phyloP scores from a whole-genome alignment of 2,113 vertebrate species.

The Pseudopodoces humilis region DNA sequence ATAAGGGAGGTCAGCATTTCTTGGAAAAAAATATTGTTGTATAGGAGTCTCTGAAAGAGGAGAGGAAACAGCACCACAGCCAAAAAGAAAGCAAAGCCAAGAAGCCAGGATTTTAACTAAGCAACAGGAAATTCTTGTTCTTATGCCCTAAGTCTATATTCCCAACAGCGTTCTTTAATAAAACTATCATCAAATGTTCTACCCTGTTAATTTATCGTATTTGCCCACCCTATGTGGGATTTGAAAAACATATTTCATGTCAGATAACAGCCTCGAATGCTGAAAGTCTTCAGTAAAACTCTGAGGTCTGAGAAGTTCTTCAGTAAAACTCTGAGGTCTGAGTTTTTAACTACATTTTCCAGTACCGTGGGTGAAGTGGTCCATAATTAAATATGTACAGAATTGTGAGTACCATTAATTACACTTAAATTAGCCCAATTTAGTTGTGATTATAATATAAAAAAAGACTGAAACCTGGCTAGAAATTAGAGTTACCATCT shows the following conservation, averaged over 20 bases:
- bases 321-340: background rate
- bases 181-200: background rate
- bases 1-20: background rate
- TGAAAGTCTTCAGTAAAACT: background rate
- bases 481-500: background rate
- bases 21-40: background rate
- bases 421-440: background rate
- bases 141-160: background rate
- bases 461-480: background rate
- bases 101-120: background rate
- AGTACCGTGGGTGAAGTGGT: background rate
- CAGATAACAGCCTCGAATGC: background rate
- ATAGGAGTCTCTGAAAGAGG: background rate
- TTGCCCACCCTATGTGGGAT: background rate
- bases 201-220: background rate
- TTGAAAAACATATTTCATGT: background rate
- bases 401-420: conserved; percentile 46
- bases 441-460: background rate
- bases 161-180: background rate
- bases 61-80: background rate
- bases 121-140: background rate
- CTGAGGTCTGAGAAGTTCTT: background rate
- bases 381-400: background rate
- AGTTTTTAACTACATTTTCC: background rate
- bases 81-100: background rate